Evolutionary conservation across 2,888 invertebrate species (phyloP), one percentile per base, ranked within the genome.

Genomic region (Stenurella melanura): DNA sequence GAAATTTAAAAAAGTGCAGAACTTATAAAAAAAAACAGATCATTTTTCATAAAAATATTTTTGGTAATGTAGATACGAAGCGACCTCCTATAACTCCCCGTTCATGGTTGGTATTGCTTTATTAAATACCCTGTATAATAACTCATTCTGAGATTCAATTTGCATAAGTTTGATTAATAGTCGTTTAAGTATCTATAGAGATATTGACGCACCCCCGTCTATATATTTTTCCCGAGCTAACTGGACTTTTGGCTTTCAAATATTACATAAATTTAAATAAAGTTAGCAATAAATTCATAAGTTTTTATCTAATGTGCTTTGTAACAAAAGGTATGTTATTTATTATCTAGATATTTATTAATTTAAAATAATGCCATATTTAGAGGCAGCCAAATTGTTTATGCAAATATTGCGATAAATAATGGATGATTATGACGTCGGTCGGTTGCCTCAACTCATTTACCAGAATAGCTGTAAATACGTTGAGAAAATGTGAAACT

Each of bases 351-450:
- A 42, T 11, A 42, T 42, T 42, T 42, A 42, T 42, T 42, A 11
- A 42, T 15, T 42, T 9, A 42, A 42, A 42, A 42, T 42, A 57
- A 7, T 19, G 6, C 57, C 57, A 57, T n/a, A 57, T 57, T 57
- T 17, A 57, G 57, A 57, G 57, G 18, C 19, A 57, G 15, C 57
- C 18, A 57, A 57, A 57, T 57, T 57, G 57, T 57, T 57, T 57
- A 57, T 57, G 57, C 57, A 57, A 19, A 57, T 57, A 54, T 17
- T 15, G 11, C 17, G 4, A 57, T 57, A 57, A 57, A 57, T 57
- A 57, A 57, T 17, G 17, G 15, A 57, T 57, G 17, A 57, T 10
- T 17, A 57, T 57, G 17, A 17, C 15, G 57, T 9, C 19, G 18
- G 57, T 9, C 19, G 18, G 15, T 54, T 15, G 54, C 6, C 9